Conservation (phyloP, 2,888 invertebrate species). For the Dolichomitus sp. region DNA sequence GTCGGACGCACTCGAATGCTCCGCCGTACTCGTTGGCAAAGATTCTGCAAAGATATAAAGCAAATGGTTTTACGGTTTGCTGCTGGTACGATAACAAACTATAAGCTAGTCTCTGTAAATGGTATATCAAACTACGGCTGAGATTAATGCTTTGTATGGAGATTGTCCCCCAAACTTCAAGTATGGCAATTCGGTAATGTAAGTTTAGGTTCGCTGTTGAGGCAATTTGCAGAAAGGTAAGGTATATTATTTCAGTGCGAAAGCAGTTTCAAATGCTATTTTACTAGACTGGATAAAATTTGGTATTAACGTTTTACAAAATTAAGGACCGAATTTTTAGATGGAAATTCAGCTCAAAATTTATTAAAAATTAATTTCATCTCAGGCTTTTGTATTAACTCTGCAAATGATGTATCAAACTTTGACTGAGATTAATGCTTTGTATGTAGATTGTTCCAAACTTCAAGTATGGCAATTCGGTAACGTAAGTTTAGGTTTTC, state of each 20-base stretch:
- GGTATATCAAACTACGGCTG: slow-evolving; percentile 2
- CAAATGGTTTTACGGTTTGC: slow-evolving; percentile 60
- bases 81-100: slow-evolving; percentile 38
- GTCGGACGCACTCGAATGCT: slow-evolving; percentile 89
- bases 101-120: background rate
- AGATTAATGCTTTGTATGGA: background rate
- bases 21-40: slow-evolving; percentile 90
- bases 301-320: background rate
- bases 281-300: too few relatives aligned
- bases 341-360: too few relatives aligned
- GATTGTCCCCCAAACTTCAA: background rate
- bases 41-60: slow-evolving; percentile 88
- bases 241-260: background rate
- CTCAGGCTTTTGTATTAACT: too few relatives aligned
- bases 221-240: background rate
- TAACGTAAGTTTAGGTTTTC: too few relatives aligned
- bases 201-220: background rate
- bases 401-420: too few relatives aligned
- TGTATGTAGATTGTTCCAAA: too few relatives aligned
- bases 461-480: too few relatives aligned
- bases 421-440: too few relatives aligned
- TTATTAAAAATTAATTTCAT: too few relatives aligned
- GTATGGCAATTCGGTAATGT: background rate
- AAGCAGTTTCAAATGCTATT: background rate
- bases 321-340: too few relatives aligned